Conservation (phyloP, 1,140 invertebrate genomes). For the Melanaphis sacchari region DNA sequence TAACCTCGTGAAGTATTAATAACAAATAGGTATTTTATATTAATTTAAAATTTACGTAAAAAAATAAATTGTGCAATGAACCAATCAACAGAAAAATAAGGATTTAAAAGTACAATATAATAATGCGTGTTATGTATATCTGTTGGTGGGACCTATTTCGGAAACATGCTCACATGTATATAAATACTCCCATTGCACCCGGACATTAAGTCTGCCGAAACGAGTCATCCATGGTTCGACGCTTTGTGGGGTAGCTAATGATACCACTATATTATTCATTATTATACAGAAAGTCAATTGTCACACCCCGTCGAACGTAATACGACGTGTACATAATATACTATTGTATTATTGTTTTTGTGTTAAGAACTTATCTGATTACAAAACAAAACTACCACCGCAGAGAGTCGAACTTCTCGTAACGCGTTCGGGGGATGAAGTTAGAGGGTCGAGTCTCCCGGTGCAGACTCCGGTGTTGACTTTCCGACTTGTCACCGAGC, state of each 20-base stretch:
- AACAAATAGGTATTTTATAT: neutral
- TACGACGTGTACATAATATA: neutral
- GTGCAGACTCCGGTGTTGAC: neutral
- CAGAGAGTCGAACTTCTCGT: neutral
- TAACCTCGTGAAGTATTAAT: neutral
- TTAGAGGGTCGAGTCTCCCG: neutral
- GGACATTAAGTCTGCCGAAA: constrained; percentile 1
- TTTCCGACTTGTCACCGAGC: neutral
- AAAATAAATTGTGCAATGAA: neutral
- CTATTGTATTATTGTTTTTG: neutral
- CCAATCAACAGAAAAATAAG: neutral
- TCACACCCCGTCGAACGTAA: neutral
- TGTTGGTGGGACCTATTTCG: neutral
- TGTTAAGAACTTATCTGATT: neutral
- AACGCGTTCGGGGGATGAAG: neutral
- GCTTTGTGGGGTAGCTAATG: neutral
- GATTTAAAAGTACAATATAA: constrained; percentile 6
- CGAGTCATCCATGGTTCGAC: neutral
- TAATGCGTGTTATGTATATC: neutral
- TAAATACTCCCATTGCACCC: neutral
- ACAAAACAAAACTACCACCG: neutral
- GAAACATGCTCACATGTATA: neutral
- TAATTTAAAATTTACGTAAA: neutral
- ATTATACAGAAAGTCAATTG: neutral
- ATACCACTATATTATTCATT: neutral